These are phyloP conservation scores for Aphaenogaster ashmeadi DNA, from an alignment of 1,140 invertebrate species.

Conservation along the genomic window DNA sequence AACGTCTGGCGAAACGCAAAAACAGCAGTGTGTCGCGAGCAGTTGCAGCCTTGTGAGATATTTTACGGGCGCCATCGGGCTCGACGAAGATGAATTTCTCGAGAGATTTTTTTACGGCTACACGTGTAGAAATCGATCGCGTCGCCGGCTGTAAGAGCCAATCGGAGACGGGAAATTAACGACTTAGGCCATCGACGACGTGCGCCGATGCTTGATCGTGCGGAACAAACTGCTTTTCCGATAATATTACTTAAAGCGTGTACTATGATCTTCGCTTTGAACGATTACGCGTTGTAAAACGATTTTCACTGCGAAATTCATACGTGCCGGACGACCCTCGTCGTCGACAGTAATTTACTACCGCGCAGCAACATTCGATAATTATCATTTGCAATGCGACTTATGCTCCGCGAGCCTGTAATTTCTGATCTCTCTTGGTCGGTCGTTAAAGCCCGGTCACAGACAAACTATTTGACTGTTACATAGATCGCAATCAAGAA, in stretches of 20 bases:
- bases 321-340: slow-evolving; percentile 40
- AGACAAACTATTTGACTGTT: slow-evolving; percentile 10
- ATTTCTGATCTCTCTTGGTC: slow-evolving; percentile 47
- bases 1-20: neutral
- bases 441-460: slow-evolving; percentile 22
- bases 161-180: slow-evolving; percentile 65
- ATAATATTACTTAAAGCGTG: slow-evolving; percentile 61
- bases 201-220: slow-evolving; percentile 55
- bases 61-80: slow-evolving; percentile 18
- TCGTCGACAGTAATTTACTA: slow-evolving; percentile 52
- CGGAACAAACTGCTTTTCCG: slow-evolving; percentile 68
- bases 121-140: slow-evolving; percentile 58
- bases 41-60: neutral
- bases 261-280: slow-evolving; percentile 48
- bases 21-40: neutral
- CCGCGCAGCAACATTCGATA: slow-evolving; percentile 53
- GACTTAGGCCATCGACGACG: slow-evolving; percentile 12
- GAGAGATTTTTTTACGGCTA: slow-evolving; percentile 42
- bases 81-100: slow-evolving; percentile 51
- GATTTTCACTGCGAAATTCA: slow-evolving; percentile 50
- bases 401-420: slow-evolving; percentile 21
- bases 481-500: slow-evolving; percentile 29
- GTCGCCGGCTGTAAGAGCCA: slow-evolving; percentile 42
- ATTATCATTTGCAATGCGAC: slow-evolving; percentile 54
- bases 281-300: slow-evolving; percentile 49